Conservation (phyloP, 2,797 vertebrate genomes). For the Myotis planiceps region DNA sequence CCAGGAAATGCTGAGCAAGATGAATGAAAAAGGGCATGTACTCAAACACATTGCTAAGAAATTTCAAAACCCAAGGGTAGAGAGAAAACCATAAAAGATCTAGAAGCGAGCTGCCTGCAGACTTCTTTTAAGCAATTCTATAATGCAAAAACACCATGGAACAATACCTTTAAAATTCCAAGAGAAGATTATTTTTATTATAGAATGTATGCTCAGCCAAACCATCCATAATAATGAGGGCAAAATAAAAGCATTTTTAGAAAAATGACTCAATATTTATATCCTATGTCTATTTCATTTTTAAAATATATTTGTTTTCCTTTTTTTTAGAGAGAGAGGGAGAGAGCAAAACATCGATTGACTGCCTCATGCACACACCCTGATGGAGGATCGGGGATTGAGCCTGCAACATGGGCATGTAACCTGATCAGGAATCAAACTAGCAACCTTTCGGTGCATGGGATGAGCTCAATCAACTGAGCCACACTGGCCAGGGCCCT, state of each 20-base stretch:
- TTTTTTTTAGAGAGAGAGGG: neutral
- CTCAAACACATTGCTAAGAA: neutral
- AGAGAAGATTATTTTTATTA: conserved; percentile 31
- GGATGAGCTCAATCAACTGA: neutral
- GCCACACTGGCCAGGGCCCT: neutral
- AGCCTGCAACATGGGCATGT: neutral
- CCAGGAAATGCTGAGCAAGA: conserved; percentile 21
- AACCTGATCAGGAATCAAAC: neutral
- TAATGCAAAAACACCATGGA: neutral
- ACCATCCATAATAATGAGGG: conserved; percentile 30
- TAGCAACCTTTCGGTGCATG: neutral
- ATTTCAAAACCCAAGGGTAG: conserved; percentile 4
- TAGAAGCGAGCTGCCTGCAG: neutral
- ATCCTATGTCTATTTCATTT: neutral
- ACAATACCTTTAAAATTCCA: conserved; percentile 25
- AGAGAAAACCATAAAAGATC: neutral
- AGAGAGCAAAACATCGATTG: neutral
- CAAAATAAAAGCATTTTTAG: conserved; percentile 17
- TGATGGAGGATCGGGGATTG: neutral
- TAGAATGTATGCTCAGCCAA: conserved; percentile 8
- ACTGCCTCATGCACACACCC: neutral
- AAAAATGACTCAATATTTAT: conserved; percentile 16
- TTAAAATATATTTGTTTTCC: neutral
- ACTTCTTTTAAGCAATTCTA: conserved; percentile 22
- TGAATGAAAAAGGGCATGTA: neutral